Evolutionary conservation across 1,140 invertebrate species (phyloP).

Genomic region (Neodiprion virginianus): DNA sequence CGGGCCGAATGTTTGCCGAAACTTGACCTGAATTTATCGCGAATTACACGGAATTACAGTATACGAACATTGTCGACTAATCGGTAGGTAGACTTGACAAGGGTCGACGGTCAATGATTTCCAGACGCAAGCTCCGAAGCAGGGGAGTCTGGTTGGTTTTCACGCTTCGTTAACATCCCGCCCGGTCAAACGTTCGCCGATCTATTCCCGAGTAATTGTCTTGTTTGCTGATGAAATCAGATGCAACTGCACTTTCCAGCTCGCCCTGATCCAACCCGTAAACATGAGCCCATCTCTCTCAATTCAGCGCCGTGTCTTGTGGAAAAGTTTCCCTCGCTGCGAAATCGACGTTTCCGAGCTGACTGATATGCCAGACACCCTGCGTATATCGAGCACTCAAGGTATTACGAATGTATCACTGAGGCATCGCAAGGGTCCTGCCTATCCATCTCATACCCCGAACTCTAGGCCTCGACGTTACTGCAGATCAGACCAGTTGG

Average conservation of each 20-base stretch:
- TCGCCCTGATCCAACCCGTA: background rate
- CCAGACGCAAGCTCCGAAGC: background rate
- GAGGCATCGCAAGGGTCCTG: background rate
- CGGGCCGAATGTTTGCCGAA: too few relatives aligned
- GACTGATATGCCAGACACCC: background rate
- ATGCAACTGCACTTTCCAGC: too few relatives aligned
- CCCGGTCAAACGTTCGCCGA: too few relatives aligned
- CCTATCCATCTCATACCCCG: background rate
- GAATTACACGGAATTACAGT: too few relatives aligned
- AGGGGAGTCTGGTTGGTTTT: background rate
- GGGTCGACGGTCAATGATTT: background rate
- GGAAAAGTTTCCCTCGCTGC: background rate
- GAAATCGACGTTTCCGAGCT: background rate
- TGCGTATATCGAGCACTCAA: background rate
- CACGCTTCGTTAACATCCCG: background rate
- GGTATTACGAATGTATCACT: slow-evolving; percentile 1
- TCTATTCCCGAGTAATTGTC: too few relatives aligned
- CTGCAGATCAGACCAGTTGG: background rate
- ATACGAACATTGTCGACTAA: background rate
- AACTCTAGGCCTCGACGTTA: background rate
- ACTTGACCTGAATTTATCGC: too few relatives aligned
- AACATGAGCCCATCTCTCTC: background rate
- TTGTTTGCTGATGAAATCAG: too few relatives aligned
- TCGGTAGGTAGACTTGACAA: background rate
- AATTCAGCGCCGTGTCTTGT: background rate